These are phyloP conservation scores for Thamnophis sirtalis DNA, from an alignment of 2,113 vertebrate species.

Conservation along the genomic window DNA sequence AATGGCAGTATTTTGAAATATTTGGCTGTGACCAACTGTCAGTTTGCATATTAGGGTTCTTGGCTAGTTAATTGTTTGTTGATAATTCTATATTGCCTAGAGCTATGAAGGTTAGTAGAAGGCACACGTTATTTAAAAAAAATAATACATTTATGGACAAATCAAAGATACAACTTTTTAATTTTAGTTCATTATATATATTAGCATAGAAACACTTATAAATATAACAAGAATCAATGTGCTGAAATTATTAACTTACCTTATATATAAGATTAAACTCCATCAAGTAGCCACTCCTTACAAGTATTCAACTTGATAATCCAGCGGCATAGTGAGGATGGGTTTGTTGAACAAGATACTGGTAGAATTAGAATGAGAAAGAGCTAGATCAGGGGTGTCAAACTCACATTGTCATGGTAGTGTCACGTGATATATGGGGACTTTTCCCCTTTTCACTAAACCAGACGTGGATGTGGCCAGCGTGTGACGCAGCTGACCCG, in stretches of 20 bases:
- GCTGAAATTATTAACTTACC: neutral
- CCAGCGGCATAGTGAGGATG: neutral
- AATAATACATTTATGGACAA: neutral
- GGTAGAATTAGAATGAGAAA: neutral
- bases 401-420: too few species aligned
- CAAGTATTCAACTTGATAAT: neutral
- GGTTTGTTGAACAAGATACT: neutral
- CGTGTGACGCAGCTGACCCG: too few species aligned
- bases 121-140: neutral
- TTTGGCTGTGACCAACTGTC: neutral
- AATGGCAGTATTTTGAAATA: neutral
- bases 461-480: too few species aligned
- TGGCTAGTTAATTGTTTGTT: neutral
- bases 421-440: too few species aligned
- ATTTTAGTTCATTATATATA: neutral
- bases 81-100: neutral
- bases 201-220: neutral
- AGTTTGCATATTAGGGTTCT: neutral
- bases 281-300: neutral
- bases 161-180: neutral
- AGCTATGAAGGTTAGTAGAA: neutral
- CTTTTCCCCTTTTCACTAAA: too few species aligned
- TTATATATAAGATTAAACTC: neutral
- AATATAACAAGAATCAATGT: neutral
- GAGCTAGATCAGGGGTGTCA: neutral